Conservation (phyloP, 2,113 vertebrate species). For the Agelaius tricolor region DNA sequence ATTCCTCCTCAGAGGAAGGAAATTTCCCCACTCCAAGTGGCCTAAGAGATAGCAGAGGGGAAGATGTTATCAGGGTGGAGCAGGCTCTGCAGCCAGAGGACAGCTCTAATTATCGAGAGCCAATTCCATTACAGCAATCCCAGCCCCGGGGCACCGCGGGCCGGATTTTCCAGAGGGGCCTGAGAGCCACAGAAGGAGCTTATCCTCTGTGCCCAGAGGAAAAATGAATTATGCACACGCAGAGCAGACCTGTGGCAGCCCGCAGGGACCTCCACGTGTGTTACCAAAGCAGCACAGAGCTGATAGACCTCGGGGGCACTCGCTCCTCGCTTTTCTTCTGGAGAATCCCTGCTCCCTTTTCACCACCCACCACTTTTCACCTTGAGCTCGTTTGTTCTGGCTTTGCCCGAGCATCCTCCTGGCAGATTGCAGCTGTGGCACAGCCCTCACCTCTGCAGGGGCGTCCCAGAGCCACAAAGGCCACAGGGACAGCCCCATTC, state of each 20-base stretch:
- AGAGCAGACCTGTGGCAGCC: background rate
- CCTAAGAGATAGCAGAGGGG: background rate
- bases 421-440: background rate
- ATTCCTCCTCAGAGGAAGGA: background rate
- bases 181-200: background rate
- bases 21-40: background rate
- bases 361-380: background rate
- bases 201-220: background rate
- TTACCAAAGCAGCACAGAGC: background rate
- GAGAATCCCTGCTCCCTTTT: background rate
- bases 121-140: constrained; percentile 21
- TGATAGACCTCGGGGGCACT: background rate
- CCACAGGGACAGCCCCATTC: fast-evolving
- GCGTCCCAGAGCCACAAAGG: background rate
- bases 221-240: background rate
- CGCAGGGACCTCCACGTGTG: background rate
- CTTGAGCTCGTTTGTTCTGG: background rate
- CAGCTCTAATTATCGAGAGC: background rate
- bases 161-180: background rate
- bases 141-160: background rate
- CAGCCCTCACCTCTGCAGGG: fast-evolving
- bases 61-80: constrained; percentile 19
- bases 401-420: background rate
- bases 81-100: constrained; percentile 1
- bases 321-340: background rate